Evolutionary conservation across 2,888 invertebrate species (phyloP), one percentile per base, ranked within the genome.

Genomic region (Idaea dimidiata): DNA sequence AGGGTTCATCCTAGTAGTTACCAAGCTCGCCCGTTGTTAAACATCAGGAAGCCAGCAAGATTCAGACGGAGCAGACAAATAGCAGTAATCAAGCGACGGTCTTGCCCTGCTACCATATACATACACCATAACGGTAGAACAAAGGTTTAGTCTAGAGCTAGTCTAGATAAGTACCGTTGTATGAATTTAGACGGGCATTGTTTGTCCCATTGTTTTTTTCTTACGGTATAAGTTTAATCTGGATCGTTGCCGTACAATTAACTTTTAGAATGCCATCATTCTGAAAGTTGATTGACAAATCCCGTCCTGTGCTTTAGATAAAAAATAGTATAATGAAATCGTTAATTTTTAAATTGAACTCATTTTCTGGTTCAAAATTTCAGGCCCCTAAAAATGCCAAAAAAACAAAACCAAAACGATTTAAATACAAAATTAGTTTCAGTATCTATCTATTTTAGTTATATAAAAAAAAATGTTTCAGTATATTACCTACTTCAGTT

Each of bases 61-160:
- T 67, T 68, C 60, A 60, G 62, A 58, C 62, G 58, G 57, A 59
- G 55, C 62, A 58, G 62, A 64, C 80, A 86, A 86, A 86, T 86
- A 81, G 77, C 77, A 72, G 81, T 77, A 82, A 86, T 86, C 80
- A 83, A 77, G 74, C 70, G 72, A 64, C 65, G 58, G 53, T 58
- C 61, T 60, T 59, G 60, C 66, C 66, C 58, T 60, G 43, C 58
- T 57, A 54, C 54, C 57, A 55, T 53, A 54, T 58, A 57, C 58
- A 57, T 18, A 53, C 66, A 17, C 58, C 67, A 16, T 71, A 70
- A 68, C 70, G 70, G 71, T 69, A 17, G 8, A 33, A 71, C 70
- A 66, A 66, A 70, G 71, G 65, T 60, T 68, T 24, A 24, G 24
- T 24, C 24, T 24, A 24, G 24, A 24, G 24, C 24, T 24, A 24